Evolutionary conservation across 2,113 vertebrate species (phyloP).

Genomic region (Bujurquina vittata): DNA sequence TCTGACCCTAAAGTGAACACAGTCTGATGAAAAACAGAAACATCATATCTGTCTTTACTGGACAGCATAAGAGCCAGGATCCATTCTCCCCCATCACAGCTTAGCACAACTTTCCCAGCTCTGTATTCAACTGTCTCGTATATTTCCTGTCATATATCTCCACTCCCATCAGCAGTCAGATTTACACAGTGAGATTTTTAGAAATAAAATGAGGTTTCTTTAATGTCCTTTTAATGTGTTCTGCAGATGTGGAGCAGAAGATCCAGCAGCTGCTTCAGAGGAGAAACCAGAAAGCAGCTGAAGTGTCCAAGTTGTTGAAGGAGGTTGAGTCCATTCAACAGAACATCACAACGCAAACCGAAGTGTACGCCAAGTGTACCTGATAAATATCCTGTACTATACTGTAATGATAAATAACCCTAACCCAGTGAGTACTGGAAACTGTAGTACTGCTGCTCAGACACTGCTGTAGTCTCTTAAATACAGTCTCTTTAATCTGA

Average conservation of each 20-base stretch:
- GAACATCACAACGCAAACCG: constrained; percentile 76
- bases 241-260: constrained; percentile 85
- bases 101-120: no score
- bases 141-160: no score
- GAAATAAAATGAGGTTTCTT: background rate
- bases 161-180: no score
- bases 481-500: background rate
- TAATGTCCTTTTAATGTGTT: background rate
- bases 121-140: no score
- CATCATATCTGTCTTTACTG: background rate
- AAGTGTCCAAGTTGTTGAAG: constrained; percentile 77
- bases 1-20: background rate
- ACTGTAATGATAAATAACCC: background rate
- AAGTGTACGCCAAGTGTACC: constrained; percentile 73
- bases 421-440: background rate
- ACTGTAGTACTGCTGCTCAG: background rate
- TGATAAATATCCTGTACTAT: background rate
- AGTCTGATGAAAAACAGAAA: background rate
- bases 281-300: constrained; percentile 80
- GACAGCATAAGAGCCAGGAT: background rate
- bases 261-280: constrained; percentile 76
- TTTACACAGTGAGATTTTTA: background rate
- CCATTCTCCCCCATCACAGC: no score
- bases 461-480: background rate
- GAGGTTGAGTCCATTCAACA: constrained; percentile 77